A percentile compares a stretch with the other conserved stretches of the same genome.
Conservation (phyloP, 2,888 invertebrate species). For the Cryptus armator region DNA sequence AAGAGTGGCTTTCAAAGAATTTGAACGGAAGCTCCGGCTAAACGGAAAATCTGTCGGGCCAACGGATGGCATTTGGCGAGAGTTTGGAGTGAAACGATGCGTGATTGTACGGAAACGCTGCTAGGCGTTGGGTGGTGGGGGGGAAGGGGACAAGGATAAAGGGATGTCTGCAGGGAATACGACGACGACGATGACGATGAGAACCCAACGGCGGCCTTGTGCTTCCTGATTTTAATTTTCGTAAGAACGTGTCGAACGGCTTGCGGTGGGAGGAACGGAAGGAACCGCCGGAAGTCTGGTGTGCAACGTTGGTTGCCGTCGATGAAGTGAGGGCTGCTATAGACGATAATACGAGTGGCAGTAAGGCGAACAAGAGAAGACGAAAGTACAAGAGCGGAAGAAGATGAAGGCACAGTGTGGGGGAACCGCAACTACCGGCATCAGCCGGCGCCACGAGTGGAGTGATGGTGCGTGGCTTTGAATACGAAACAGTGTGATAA, state of each 20-base stretch:
- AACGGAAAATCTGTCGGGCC: slow-evolving; percentile 12
- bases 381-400: slow-evolving; percentile 41
- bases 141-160: background rate
- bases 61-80: slow-evolving; percentile 5
- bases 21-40: slow-evolving; percentile 14
- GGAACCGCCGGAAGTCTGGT: slow-evolving; percentile 54
- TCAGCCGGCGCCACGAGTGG: slow-evolving; percentile 52
- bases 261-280: slow-evolving; percentile 48
- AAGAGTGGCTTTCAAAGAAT: slow-evolving; percentile 6
- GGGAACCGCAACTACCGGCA: slow-evolving; percentile 12
- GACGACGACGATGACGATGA: slow-evolving; percentile 16
- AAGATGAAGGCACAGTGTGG: slow-evolving; percentile 21
- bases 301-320: slow-evolving; percentile 52
- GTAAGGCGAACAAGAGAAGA: slow-evolving; percentile 10
- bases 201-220: slow-evolving; percentile 4
- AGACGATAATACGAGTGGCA: slow-evolving; percentile 36
- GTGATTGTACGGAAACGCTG: slow-evolving; percentile 43
- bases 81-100: slow-evolving; percentile 40
- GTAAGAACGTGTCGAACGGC: slow-evolving; percentile 51
- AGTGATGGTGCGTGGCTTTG: slow-evolving; percentile 74
- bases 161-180: slow-evolving; percentile 6
- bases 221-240: slow-evolving; percentile 51
- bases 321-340: slow-evolving; percentile 38
- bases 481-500: slow-evolving; percentile 78
- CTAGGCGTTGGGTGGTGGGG: background rate